phyloP scores from a whole-genome alignment of 1,140 invertebrate genomes.

The Gonatopus flavifemur region DNA sequence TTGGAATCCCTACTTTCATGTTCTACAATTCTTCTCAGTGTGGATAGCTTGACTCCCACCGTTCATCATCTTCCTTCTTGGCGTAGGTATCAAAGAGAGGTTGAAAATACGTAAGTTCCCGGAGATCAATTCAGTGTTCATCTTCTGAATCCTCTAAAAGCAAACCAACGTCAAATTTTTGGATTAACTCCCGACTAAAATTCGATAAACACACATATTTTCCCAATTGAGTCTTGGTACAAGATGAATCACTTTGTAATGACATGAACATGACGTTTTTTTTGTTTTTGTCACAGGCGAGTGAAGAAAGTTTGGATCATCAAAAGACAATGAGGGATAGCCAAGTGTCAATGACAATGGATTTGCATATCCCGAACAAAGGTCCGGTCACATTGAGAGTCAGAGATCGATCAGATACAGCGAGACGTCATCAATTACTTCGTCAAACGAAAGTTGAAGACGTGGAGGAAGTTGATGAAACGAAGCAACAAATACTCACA shows the following conservation, averaged over 20 bases:
- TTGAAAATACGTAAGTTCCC: no score
- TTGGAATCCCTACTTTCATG: no score
- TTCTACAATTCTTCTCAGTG: no score
- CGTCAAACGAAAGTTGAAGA: constrained; percentile 73
- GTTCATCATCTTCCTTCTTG: no score
- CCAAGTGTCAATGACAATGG: constrained; percentile 72
- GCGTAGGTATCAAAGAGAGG: no score
- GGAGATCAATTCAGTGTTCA: no score
- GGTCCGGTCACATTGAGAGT: constrained; percentile 70
- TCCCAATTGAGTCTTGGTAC: no score
- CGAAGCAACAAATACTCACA: constrained; percentile 20
- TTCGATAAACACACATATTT: no score
- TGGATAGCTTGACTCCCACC: no score
- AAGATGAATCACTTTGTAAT: not conserved
- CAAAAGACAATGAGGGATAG: constrained; percentile 63
- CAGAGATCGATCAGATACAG: constrained; percentile 69
- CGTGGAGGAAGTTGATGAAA: constrained; percentile 47
- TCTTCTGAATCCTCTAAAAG: no score
- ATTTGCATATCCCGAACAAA: constrained; percentile 66
- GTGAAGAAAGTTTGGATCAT: constrained; percentile 56
- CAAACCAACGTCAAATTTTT: no score
- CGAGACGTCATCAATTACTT: constrained; percentile 71
- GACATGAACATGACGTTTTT: not conserved
- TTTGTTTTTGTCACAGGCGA: constrained; percentile 42
- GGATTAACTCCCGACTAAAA: no score